These are phyloP conservation scores for Aptenodytes patagonicus DNA, from an alignment of 2,113 vertebrate species.

Conservation along the genomic window DNA sequence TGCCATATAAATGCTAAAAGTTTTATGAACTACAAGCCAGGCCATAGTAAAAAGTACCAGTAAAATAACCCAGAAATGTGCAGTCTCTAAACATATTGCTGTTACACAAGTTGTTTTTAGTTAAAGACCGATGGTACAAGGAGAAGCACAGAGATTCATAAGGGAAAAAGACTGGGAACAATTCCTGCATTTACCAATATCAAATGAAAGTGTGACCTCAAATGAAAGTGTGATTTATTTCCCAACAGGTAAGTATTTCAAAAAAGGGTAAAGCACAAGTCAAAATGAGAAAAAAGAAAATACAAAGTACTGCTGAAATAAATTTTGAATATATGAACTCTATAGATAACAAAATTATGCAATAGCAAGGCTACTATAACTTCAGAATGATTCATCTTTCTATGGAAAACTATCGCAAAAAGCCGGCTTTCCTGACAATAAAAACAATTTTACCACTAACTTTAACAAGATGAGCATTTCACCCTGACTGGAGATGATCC, in stretches of 20 bases:
- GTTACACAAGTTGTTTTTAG: background rate
- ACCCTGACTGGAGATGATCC: background rate
- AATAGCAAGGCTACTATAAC: background rate
- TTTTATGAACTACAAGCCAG: background rate
- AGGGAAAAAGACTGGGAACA: background rate
- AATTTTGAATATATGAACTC: background rate
- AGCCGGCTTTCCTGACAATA: background rate
- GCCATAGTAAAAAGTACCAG: background rate
- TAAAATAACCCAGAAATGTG: background rate
- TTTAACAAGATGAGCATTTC: background rate
- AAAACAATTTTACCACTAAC: background rate
- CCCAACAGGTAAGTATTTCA: background rate
- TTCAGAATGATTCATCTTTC: background rate
- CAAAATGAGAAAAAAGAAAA: background rate
- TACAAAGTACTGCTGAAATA: background rate
- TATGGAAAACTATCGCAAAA: background rate
- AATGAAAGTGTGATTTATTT: background rate
- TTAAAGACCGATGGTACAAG: background rate
- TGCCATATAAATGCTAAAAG: background rate
- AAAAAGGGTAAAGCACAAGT: background rate
- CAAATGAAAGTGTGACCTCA: background rate
- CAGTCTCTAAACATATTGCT: background rate
- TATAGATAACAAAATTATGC: background rate
- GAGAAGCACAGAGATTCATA: background rate
- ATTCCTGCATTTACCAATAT: background rate